Evolutionary conservation across 2,797 vertebrate genomes (phyloP), one percentile per base, ranked within the genome.

Genomic region (Kryptolebias ocellatus): DNA sequence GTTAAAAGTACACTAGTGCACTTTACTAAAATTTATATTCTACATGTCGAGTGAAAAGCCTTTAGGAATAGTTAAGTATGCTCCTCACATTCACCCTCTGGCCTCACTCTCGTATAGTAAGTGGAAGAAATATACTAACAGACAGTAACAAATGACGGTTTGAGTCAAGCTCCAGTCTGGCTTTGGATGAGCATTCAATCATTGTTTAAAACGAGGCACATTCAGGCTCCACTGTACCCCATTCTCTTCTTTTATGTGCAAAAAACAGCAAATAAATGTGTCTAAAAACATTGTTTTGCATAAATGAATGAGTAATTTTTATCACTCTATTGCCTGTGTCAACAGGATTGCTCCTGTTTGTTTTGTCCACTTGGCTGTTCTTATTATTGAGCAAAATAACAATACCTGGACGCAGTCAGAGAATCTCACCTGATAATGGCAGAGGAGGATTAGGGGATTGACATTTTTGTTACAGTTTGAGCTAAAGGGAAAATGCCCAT

Each of bases 11-110:
- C 71, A 77, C 81, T 51, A 70, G 2, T 1, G 2, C 42, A 71
- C 57, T 70, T 77, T 59, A 39, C 52, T 16, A 9, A 59, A 67
- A 82, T 76, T 63, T 55, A 81, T 84, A 60, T 61, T 56, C 44
- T 17, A 72, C 60, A 52, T 65, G 62, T 73, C 53, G 15, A 58
- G 68, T 63, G 61, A 72, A 82, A 71, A 72, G 61, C 60, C 61
- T 60, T 46, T 44, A 57, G 24, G 34, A 54, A 47, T 58, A 62
- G 39, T 55, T 79, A 12, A 61, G 27, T 46, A 34, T 51, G 16
- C 24, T 2, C 28, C 39, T 66, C 53, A 46, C n/a, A 52, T 53
- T 49, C 59, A 31, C 56, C 11, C 2, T 15, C 29, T 65, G 29
- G 49, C 45, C 64, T 2, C 46, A 64, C 29, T 62, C 52, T 73